Conservation (phyloP, 2,797 vertebrate genomes). For the Ataeniobius toweri region DNA sequence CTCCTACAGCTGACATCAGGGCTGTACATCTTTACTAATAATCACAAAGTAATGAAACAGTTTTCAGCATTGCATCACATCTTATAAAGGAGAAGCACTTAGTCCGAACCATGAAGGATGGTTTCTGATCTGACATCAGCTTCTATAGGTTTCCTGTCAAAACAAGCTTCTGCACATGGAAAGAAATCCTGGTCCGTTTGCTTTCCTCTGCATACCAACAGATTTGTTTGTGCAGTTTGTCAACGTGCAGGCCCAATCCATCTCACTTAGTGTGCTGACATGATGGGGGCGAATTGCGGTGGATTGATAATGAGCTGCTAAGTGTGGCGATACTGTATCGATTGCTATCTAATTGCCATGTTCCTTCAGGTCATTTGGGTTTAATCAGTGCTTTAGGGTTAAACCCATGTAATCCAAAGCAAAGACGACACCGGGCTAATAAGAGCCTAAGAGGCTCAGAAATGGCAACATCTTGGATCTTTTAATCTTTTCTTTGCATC, state of each 20-base stretch:
- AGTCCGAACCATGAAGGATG: conserved; percentile 29
- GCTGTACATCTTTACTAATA: background rate
- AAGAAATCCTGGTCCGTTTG: conserved; percentile 7
- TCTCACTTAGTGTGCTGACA: conserved; percentile 32
- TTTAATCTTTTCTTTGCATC: conserved; percentile 55
- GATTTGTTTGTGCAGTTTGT: conserved; percentile 34
- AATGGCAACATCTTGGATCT: conserved; percentile 11
- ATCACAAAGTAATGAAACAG: background rate
- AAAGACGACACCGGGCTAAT: conserved; percentile 47
- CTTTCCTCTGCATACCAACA: conserved; percentile 20
- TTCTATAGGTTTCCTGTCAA: conserved; percentile 27
- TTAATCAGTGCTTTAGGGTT: conserved; percentile 40
- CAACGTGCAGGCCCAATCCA: conserved; percentile 9
- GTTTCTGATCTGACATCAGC: conserved; percentile 26
- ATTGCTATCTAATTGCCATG: conserved; percentile 57
- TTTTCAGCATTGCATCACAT: background rate
- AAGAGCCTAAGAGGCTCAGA: conserved; percentile 34
- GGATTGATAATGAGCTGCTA: conserved; percentile 45
- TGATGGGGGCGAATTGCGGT: conserved; percentile 13
- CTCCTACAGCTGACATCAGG: background rate
- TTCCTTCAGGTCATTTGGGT: conserved; percentile 48
- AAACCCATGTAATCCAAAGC: conserved; percentile 62
- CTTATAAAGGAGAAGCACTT: conserved; percentile 10
- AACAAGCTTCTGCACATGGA: background rate
- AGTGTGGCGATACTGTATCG: conserved; percentile 56